Evolutionary conservation across 2,888 invertebrate species (phyloP), one percentile per base, ranked within the genome.

Genomic region (Tinea pellionella): DNA sequence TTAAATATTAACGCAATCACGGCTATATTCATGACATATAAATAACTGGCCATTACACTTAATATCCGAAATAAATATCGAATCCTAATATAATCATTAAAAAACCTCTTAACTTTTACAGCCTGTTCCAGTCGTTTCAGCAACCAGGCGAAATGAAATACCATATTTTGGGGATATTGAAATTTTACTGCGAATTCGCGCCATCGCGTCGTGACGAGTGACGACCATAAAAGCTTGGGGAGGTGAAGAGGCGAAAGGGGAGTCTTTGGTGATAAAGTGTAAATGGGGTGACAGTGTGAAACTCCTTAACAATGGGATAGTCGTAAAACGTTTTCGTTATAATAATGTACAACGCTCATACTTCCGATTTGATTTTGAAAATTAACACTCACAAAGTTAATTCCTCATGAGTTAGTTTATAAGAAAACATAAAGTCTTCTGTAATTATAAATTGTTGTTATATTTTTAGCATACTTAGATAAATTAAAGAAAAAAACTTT

Each of bases 81-180:
- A 53, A 53, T 53, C 53, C 18, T 12, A 53, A 57, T 32, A 32
- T 57, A 32, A 32, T 55, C 30, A 32, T 32, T 57, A 32, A 32
- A 32, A 55, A 55, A 57, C 1, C 57, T 32, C 13, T 57, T 57
- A 57, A 57, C 57, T 57, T 57, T 53, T 57, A 57, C 32, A 57
- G 19, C 57, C 32, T 32, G 57, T 57, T 69, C 72, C 68, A 68
- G 69, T 69, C 63, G 70, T 74, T 72, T 67, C 69, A 66, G 69
- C 66, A 68, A 53, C 19, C 57, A 69, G 69, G 66, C 65, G 65
- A 72, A 77, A 75, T 75, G 72, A 76, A 76, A 76, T 71, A 70
- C 72, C 73, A 74, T 75, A 76, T 77, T 76, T 77, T 70, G 69
- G 68, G 73, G 72, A 77, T 77, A 77, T 78, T 77, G 77, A 77